Base-by-base conservation (phyloP, 2,888 invertebrate genomes). In the Lasioglossum villosulum region DNA sequence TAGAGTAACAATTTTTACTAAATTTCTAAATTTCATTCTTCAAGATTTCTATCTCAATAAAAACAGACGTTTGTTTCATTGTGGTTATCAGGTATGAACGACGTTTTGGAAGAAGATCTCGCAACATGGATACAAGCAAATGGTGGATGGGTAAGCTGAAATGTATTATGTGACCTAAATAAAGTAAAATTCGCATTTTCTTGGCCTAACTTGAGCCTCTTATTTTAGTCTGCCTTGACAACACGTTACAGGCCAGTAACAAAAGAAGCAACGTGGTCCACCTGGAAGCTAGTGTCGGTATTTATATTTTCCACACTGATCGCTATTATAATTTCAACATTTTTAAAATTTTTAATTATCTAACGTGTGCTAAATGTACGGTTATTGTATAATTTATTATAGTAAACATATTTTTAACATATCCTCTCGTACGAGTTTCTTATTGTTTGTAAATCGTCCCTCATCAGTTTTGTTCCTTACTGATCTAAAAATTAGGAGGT, bases 101-200 rank as follows among this genome's bases (percentile, higher is more conserved):
- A 97, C 89, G 96, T 97, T 39, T 96, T 97, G 48, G 97, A 97
- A 92, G 96, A 97, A 89, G 96, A 97, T 89, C 94, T 97, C 52
- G 97, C 97, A 0, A 95, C 96, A 0, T 98, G 98, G 98, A 97
- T 98, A 19, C 97, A 97, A 77, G 96, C 97, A 73, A 97, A 98
- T 93, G 98, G 98, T 30, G 98, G 98, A 94, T 98, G 98, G 98
- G 98, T 98, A 95, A 86, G 82, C 34, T 4, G n/a, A 52, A 34
- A 19, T 39, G 5, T 5, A 34, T n/a, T 37, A 12, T 27, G 1
- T 10, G 66, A 68, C 63, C 45, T 45, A 80, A 42, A 37, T 48
- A 37, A 34, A 72, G 23, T 80, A n/a, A 52, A n/a, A n/a, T 74
- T 19, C 2, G 27, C 16, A 59, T 37, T 45, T 74, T 56, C 34